Evolutionary conservation across 2,797 vertebrate genomes (phyloP).

Genomic region (Sus cebifrons): DNA sequence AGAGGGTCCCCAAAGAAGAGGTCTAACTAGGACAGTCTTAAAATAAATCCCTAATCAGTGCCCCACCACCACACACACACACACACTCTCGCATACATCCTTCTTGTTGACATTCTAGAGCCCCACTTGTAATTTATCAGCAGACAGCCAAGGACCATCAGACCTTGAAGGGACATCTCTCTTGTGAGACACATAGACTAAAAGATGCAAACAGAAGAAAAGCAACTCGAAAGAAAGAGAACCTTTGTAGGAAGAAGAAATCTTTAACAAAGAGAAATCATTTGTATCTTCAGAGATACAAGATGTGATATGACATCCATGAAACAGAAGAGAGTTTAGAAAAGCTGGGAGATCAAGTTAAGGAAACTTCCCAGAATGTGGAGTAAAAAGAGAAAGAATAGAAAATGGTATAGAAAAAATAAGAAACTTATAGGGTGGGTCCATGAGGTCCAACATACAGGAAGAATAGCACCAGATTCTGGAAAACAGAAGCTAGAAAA

Average conservation of each 20-base stretch:
- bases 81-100: too few species aligned
- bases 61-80: too few species aligned
- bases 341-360: background rate
- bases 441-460: background rate
- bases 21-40: background rate
- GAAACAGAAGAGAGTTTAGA: background rate
- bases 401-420: background rate
- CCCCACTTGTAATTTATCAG: background rate
- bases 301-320: background rate
- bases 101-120: background rate
- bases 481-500: background rate
- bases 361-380: background rate
- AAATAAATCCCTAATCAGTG: background rate
- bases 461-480: background rate
- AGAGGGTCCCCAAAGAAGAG: background rate
- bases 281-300: background rate
- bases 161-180: background rate
- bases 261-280: background rate
- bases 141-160: background rate
- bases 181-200: background rate
- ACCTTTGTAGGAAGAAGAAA: slow-evolving; percentile 3
- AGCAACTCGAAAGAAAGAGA: background rate
- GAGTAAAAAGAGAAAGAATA: slow-evolving; percentile 46
- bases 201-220: background rate
- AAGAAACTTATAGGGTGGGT: background rate